Evolutionary conservation across 2,797 vertebrate species (phyloP).

Genomic region (Rhodeus uyekii): DNA sequence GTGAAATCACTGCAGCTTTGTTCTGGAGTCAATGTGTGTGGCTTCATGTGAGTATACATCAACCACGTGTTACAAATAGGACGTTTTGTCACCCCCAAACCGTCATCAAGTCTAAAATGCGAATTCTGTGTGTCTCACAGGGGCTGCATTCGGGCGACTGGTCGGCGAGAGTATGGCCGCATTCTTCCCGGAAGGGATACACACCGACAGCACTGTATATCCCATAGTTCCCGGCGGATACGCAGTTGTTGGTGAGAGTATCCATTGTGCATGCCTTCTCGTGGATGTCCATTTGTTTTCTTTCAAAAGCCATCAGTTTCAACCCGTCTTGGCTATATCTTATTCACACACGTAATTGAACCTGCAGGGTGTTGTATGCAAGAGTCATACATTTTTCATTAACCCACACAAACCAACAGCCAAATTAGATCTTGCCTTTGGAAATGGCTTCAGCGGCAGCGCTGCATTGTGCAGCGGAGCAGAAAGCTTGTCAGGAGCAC

Average conservation of each 20-base stretch:
- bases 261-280: constrained; percentile 5
- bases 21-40: constrained; percentile 46
- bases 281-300: constrained; percentile 17
- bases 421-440: constrained; percentile 60
- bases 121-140: constrained; percentile 68
- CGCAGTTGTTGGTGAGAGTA: constrained; percentile 90
- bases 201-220: constrained; percentile 87
- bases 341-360: constrained; percentile 57
- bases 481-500: constrained; percentile 42
- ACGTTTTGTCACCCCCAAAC: neutral
- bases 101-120: neutral
- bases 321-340: constrained; percentile 29
- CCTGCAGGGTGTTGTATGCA: constrained; percentile 37
- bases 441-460: constrained; percentile 58
- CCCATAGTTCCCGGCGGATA: constrained; percentile 96
- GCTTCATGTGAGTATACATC: constrained; percentile 47
- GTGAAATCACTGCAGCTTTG: constrained; percentile 42
- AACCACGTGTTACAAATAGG: neutral
- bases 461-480: constrained; percentile 44
- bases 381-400: constrained; percentile 58
- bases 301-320: constrained; percentile 46
- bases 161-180: constrained; percentile 96
- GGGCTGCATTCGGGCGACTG: constrained; percentile 94
- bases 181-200: constrained; percentile 95
- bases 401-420: constrained; percentile 48